Evolutionary conservation across 1,140 invertebrate species (phyloP), one percentile per base, ranked within the genome.

Genomic region (Thereuonema tuberculata): DNA sequence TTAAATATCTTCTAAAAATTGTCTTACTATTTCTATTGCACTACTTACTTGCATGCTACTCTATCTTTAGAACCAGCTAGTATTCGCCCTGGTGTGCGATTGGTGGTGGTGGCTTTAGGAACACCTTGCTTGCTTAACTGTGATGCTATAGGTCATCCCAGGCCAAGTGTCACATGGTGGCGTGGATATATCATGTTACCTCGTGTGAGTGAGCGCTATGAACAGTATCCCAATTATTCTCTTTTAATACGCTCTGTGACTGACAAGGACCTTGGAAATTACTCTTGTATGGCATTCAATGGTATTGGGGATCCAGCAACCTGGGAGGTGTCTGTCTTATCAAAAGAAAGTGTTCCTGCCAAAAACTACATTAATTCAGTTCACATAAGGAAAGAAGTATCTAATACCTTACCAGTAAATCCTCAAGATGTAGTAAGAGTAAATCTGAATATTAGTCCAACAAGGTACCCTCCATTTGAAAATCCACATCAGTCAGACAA

Each of bases 261-360:
- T 3, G 61, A 86, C 0, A 78, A 80, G 17, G 84, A 83, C 64
- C 77, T 89, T 1, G 89, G 89, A 14, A 75, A 83, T n/a, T 73
- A 93, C 71, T 85, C 83, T 0, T 93, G 89, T 67, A 85, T 89
- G 67, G 87, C 87, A 0, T 93, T 87, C 70, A 93, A 93, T 68
- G 87, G 86, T 1, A 68, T 82, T 3, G 86, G 85, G 1, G 80
- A 81, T 59, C 82, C 88, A 2, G 83, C 84, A 0, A 84, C 84
- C 21, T 86, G 84, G 80, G 80, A 81, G 1, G 76, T 89, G 0
- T 23, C 26, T 26, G 59, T 60, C 21, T n/a, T 12, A n/a, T 43
- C 37, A 12, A 43, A 43, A 12, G 37, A 43, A 9, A 9, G 9
- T 12, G 9, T 43, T 43, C 37, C 37, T 12, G 9, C 37, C 37